phyloP scores from a whole-genome alignment of 2,113 vertebrate genomes.

The Tiliqua scincoides region DNA sequence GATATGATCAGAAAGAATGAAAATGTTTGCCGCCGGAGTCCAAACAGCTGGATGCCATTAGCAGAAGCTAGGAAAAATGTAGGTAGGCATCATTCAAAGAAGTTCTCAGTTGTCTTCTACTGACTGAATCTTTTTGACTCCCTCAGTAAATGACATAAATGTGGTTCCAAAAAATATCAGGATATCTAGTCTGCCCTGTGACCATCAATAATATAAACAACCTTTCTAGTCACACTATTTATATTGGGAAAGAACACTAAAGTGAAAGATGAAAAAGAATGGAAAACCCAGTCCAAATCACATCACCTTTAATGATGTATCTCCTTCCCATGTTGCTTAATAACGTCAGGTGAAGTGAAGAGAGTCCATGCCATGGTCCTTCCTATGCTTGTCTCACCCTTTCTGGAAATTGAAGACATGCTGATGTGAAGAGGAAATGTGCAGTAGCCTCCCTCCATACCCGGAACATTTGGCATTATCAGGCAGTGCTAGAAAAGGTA shows the following conservation, averaged over 20 bases:
- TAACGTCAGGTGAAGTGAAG: background rate
- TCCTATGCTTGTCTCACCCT: background rate
- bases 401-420: background rate
- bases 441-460: background rate
- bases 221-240: background rate
- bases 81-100: background rate
- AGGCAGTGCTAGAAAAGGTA: background rate
- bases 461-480: background rate
- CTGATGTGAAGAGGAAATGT: background rate
- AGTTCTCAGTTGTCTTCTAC: background rate
- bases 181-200: background rate
- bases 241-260: background rate
- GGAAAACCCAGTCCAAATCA: too few relatives aligned
- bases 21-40: constrained; percentile 14
- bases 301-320: background rate
- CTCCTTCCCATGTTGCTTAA: background rate
- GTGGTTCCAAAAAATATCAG: background rate
- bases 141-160: background rate
- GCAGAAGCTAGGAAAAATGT: background rate
- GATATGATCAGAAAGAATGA: background rate
- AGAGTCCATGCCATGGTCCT: background rate
- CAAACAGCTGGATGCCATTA: background rate
- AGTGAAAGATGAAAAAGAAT: background rate
- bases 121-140: background rate
- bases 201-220: background rate